Conservation (phyloP, 2,113 vertebrate species). For the Genyomyrus donnyi region DNA sequence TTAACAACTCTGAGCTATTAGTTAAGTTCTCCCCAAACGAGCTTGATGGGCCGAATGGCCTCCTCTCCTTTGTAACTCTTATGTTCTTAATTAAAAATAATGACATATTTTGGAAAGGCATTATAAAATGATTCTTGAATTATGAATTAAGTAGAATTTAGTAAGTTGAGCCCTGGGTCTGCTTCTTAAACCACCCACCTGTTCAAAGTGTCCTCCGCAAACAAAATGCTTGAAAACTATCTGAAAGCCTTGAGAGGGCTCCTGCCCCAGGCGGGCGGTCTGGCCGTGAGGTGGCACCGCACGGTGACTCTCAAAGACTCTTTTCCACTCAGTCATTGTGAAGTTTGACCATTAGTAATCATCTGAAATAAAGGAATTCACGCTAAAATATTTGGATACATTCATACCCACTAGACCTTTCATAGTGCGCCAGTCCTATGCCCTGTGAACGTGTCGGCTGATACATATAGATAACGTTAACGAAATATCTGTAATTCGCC, state of each 20-base stretch:
- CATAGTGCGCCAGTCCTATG: neutral
- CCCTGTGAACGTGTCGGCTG: neutral
- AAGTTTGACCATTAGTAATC: neutral
- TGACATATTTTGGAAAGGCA: neutral
- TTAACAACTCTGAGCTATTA: no score
- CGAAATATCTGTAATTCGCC: neutral
- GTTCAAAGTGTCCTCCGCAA: slow-evolving; percentile 52
- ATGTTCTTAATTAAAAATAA: neutral
- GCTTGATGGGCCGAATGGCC: no score
- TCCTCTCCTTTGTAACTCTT: no score
- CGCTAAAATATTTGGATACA: neutral
- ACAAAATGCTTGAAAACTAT: slow-evolving; percentile 63
- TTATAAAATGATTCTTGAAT: neutral
- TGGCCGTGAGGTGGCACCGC: slow-evolving; percentile 62
- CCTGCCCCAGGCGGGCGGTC: slow-evolving; percentile 45
- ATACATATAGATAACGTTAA: neutral
- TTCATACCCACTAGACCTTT: neutral
- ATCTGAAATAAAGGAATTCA: neutral
- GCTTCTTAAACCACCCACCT: slow-evolving; percentile 57
- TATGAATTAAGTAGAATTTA: neutral
- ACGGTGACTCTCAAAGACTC: slow-evolving; percentile 49
- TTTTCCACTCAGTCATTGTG: slow-evolving; percentile 62
- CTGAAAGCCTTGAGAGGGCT: slow-evolving; percentile 58
- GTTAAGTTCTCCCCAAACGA: no score
- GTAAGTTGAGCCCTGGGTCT: neutral